Conservation (phyloP, 1,140 invertebrate species). For the Drosophila trapezifrons region DNA sequence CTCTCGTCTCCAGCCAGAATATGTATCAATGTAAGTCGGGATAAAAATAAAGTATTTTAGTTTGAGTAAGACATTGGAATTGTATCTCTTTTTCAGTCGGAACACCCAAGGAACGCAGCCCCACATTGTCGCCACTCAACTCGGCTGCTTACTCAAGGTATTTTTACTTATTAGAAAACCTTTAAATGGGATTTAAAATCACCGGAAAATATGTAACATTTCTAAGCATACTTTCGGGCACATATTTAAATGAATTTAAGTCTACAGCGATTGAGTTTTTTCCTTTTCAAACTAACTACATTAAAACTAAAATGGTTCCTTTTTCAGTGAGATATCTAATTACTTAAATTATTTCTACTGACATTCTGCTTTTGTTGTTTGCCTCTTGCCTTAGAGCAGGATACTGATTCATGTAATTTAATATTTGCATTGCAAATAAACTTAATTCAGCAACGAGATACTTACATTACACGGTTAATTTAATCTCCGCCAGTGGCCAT, state of each 20-base stretch:
- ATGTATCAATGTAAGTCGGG: conserved; percentile 91
- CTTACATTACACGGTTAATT: conserved; percentile 17
- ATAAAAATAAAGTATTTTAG: rapidly evolving
- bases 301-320: not conserved
- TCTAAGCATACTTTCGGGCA: not conserved
- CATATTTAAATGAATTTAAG: not conserved
- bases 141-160: conserved; percentile 90
- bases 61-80: rapidly evolving
- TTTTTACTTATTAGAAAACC: not conserved
- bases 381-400: not conserved
- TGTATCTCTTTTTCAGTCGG: conserved; percentile 86
- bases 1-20: conserved; percentile 86
- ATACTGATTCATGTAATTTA: not conserved
- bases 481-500: conserved; percentile 16
- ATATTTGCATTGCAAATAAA: conserved; percentile 32
- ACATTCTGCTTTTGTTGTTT: not conserved
- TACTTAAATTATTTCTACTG: too few relatives aligned
- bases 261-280: too few relatives aligned
- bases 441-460: conserved; percentile 5
- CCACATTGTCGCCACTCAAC: conserved; percentile 91
- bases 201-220: too few relatives aligned
- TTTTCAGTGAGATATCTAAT: too few relatives aligned
- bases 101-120: conserved; percentile 92
- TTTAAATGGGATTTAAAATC: too few relatives aligned
- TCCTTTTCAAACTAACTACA: too few relatives aligned